phyloP scores from a whole-genome alignment of 2,113 vertebrate genomes.

The Rostratula benghalensis region DNA sequence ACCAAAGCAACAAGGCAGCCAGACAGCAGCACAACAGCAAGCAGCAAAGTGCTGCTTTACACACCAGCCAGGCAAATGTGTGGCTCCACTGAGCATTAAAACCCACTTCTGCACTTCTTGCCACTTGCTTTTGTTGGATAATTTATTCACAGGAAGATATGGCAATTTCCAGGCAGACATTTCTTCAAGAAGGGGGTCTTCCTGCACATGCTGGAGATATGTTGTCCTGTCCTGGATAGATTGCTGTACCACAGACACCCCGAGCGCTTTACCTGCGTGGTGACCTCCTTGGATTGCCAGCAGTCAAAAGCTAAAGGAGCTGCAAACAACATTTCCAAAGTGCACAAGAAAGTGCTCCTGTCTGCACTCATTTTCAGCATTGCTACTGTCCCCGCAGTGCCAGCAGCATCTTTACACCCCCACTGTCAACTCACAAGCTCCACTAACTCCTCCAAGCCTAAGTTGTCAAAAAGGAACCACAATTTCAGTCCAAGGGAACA shows the following conservation, averaged over 20 bases:
- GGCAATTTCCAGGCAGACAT: rapidly evolving
- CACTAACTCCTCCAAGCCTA: not conserved
- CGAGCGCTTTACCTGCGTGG: not conserved
- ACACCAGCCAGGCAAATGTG: rapidly evolving
- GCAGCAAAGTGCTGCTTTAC: not conserved
- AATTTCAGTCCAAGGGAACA: not conserved
- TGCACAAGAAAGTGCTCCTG: not conserved
- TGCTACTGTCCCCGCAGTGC: not conserved
- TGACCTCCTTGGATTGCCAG: not conserved
- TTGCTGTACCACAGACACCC: not conserved
- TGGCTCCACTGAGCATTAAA: not conserved
- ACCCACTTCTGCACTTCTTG: not conserved
- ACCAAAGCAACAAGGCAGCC: not conserved
- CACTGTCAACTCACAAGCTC: not conserved
- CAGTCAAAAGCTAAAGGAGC: not conserved
- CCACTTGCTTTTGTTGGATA: not conserved
- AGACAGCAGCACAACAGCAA: not conserved
- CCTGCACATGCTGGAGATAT: rapidly evolving
- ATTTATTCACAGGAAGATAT: not conserved
- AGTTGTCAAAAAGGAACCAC: not conserved
- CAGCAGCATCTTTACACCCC: not conserved
- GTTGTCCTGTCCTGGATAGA: not conserved
- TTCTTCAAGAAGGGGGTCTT: not conserved
- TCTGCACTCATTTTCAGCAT: not conserved
- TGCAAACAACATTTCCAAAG: not conserved